Percentiles rank a stretch among this genome's conserved stretches.
These are phyloP conservation scores for Suricata suricatta DNA, from an alignment of 2,113 vertebrate genomes.

Conservation along the genomic window DNA sequence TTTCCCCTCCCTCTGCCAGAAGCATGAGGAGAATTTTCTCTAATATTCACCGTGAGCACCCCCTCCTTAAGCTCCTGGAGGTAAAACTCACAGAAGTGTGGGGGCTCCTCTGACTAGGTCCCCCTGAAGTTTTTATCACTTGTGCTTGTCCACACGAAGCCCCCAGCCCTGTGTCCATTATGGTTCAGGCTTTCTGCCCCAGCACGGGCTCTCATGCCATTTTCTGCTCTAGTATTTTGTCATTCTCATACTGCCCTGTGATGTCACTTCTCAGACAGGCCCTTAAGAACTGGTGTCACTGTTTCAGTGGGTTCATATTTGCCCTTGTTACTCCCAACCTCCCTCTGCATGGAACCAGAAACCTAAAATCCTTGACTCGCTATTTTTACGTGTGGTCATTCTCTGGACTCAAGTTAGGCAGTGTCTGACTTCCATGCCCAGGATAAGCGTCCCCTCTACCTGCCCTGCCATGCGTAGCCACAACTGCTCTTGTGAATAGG, in stretches of 20 bases:
- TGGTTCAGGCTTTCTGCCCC: background rate
- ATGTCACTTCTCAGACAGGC: background rate
- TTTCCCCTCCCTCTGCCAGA: background rate
- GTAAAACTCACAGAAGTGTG: background rate
- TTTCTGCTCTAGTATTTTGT: background rate
- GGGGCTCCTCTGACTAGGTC: background rate
- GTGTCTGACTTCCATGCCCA: background rate
- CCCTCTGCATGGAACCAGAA: background rate
- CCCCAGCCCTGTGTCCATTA: background rate
- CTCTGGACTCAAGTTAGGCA: background rate
- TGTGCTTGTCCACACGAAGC: background rate
- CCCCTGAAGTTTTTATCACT: background rate
- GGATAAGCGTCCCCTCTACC: no score
- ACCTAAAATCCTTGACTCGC: background rate
- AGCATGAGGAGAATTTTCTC: background rate
- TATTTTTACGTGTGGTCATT: background rate
- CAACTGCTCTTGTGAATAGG: background rate
- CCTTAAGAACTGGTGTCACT: background rate
- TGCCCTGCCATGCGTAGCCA: background rate
- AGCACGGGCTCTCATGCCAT: fast-evolving
- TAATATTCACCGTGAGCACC: background rate
- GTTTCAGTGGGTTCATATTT: background rate
- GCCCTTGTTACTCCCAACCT: background rate
- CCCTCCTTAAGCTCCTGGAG: background rate
- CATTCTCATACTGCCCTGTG: background rate